Percentiles rank a stretch among this genome's conserved stretches.
Evolutionary conservation across 2,888 invertebrate genomes (phyloP).

Genomic region (Onchidella celtica): DNA sequence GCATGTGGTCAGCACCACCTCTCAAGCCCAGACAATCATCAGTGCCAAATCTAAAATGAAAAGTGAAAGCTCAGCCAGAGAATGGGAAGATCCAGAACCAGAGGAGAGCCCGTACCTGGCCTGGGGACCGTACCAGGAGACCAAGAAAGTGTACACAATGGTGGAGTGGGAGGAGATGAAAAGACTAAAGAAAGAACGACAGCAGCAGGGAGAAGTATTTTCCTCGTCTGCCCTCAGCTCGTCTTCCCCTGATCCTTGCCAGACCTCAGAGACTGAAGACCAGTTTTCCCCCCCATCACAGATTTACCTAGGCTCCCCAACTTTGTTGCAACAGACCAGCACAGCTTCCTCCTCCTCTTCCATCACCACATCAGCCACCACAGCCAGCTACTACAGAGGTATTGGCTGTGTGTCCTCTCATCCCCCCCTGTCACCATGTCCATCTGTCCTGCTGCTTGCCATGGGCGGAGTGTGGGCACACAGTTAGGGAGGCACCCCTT

Average conservation of each 20-base stretch:
- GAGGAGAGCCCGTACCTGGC: conserved; percentile 53
- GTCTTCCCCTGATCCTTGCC: conserved; percentile 48
- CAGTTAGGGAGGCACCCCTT: too few species aligned
- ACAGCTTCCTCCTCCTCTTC: conserved; percentile 31
- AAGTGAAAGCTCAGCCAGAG: conserved; percentile 31
- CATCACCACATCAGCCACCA: conserved; percentile 32
- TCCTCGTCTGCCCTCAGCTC: conserved; percentile 33
- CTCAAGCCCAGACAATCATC: neutral
- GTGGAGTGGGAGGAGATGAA: conserved; percentile 77
- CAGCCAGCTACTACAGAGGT: conserved; percentile 43
- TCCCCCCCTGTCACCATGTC: too few species aligned
- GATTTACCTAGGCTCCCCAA: conserved; percentile 30
- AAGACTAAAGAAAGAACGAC: conserved; percentile 55
- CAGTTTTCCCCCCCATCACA: conserved; percentile 41
- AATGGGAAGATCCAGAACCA: conserved; percentile 22
- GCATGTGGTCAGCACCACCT: neutral
- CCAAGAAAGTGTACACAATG: conserved; percentile 75
- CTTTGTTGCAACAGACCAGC: conserved; percentile 29
- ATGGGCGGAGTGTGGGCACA: too few species aligned
- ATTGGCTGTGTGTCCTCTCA: conserved; percentile 21
- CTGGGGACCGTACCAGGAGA: conserved; percentile 71
- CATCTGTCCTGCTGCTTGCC: too few species aligned
- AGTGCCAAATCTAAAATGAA: conserved; percentile 11
- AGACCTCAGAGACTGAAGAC: conserved; percentile 32
- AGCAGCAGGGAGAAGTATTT: conserved; percentile 39